Evolutionary conservation across 2,888 invertebrate species (phyloP), one percentile per base, ranked within the genome.

Genomic region (Alsophila aescularia): DNA sequence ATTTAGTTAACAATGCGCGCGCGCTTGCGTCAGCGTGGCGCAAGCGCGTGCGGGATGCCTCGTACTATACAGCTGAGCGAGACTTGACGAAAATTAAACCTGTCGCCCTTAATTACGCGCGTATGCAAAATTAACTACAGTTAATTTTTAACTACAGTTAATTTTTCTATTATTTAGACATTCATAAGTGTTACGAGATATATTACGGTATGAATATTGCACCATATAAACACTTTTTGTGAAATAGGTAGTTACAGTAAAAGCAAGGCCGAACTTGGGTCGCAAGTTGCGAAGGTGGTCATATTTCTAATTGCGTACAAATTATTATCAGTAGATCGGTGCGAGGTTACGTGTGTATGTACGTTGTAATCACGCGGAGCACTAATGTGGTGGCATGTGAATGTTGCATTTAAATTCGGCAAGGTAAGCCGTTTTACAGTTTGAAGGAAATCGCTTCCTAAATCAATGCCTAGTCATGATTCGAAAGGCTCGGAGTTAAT

Each of bases 1-100:
- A 48, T 61, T 56, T 58, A 47, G 57, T 39, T 44, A 45, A 55
- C 62, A 58, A 62, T 45, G 52, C 56, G 53, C 63, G 54, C 50
- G 32, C 16, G 16, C 49, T 62, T 56, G 54, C 62, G 52, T 31
- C 48, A 60, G 44, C 24, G 14, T 50, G 52, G 36, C 54, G 40
- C 55, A 48, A 58, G 32, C 49, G 51, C 29, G 18, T 55, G 34
- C 27, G 14, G 45, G 47, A 18, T 37, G 50, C 45, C 54, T 21
- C 54, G 52, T 29, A 52, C 14, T 24, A 27, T 43, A 31, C 31
- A 4, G 35, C 6, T 1, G 16, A 2, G 10, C n/a, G n/a, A 10
- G 9, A 29, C 16, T 52, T 37, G 41, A 36, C 10, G 21, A 36
- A 52, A 47, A 53, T 51, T 51, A 41, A 39, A 6, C 37, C 40